phyloP scores from a whole-genome alignment of 2,888 invertebrate genomes.

The Smittia aterrima region DNA sequence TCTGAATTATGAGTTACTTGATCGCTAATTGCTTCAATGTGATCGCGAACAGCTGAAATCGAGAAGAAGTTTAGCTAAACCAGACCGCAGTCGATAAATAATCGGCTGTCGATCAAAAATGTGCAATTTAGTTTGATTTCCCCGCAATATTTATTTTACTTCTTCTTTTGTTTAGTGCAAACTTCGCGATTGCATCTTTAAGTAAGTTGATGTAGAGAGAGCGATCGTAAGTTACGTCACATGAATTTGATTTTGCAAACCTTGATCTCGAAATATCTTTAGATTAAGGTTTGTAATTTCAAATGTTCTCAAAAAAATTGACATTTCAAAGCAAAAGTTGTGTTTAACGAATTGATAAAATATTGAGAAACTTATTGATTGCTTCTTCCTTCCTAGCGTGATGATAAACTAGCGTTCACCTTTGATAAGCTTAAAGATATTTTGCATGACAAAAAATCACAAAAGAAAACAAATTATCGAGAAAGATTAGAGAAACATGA shows the following conservation, averaged over 20 bases:
- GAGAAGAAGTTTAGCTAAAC: neutral
- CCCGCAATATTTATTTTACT: neutral
- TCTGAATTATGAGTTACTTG: neutral
- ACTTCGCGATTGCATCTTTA: neutral
- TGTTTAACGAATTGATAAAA: neutral
- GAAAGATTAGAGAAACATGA: neutral
- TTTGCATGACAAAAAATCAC: neutral
- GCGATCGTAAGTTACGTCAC: neutral
- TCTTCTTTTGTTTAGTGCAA: neutral
- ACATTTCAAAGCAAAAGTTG: neutral
- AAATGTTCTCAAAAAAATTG: no score
- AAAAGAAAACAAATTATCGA: neutral
- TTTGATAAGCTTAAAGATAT: neutral
- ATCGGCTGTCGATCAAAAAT: neutral
- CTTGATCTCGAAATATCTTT: no score
- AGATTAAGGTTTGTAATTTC: no score
- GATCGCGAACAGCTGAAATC: neutral
- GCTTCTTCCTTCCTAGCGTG: neutral
- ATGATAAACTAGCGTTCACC: neutral
- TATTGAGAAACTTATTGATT: neutral
- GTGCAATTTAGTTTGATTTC: conserved; percentile 6
- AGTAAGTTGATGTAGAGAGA: no score
- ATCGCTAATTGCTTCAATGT: neutral
- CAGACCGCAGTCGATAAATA: no score
- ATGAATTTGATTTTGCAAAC: no score